Percentiles rank a stretch among this genome's conserved stretches.
These are phyloP conservation scores for Motacilla tschutschensis DNA, from an alignment of 2,113 vertebrate species.

Conservation along the genomic window DNA sequence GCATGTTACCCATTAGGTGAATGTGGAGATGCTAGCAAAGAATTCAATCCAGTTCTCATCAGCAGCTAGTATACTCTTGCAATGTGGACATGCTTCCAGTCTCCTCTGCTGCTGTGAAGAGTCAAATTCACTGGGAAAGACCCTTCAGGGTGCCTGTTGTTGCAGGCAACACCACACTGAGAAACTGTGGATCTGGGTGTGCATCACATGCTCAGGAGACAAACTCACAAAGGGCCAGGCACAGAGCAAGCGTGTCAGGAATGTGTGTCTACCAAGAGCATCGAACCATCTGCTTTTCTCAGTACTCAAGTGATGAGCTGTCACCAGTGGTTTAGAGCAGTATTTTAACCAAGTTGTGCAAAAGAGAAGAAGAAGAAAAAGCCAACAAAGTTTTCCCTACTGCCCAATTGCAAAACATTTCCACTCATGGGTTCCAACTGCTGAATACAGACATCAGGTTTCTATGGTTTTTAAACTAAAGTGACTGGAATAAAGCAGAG, in stretches of 20 bases:
- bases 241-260: background rate
- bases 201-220: background rate
- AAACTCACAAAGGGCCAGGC: background rate
- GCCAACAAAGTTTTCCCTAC: background rate
- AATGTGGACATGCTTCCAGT: background rate
- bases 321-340: conserved; percentile 12
- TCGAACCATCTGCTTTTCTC: conserved; percentile 5
- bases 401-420: conserved; percentile 23
- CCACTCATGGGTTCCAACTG: background rate
- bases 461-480: conserved; percentile 22
- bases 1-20: background rate
- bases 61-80: background rate
- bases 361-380: background rate
- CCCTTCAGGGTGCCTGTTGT: background rate
- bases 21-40: background rate
- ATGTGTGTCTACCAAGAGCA: background rate
- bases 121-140: background rate
- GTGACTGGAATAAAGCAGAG: background rate
- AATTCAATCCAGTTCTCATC: background rate
- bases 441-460: conserved; percentile 5
- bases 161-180: background rate
- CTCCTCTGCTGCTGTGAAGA: background rate
- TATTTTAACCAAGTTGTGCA: conserved; percentile 21
- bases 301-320: background rate
- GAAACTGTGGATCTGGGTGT: background rate